Percentiles rank a stretch among this genome's conserved stretches.
These are phyloP conservation scores for Euura saliciscinereae DNA, from an alignment of 1,140 invertebrate species.

Conservation along the genomic window DNA sequence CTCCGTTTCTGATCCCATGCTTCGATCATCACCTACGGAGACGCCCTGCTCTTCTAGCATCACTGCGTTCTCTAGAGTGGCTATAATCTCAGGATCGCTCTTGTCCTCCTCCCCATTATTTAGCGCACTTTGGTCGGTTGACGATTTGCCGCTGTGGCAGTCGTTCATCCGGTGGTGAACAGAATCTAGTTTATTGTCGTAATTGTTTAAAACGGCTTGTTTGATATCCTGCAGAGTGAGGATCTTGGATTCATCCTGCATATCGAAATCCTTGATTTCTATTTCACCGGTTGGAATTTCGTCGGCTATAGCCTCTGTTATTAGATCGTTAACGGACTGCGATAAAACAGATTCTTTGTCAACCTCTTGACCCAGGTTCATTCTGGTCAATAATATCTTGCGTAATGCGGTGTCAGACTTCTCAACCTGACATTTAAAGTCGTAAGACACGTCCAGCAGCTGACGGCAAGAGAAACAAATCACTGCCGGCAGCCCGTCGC, in stretches of 20 bases:
- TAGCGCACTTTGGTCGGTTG: background rate
- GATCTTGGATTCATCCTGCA: background rate
- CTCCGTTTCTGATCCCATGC: background rate
- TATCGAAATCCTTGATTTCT: conserved; percentile 8
- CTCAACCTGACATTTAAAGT: conserved; percentile 57
- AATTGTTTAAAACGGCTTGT: background rate
- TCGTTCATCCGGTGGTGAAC: background rate
- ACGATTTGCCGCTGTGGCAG: background rate
- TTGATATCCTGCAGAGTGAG: background rate
- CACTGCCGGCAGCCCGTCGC: conserved; percentile 53
- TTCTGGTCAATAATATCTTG: conserved; percentile 25
- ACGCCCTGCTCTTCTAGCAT: background rate
- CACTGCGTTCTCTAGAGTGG: background rate
- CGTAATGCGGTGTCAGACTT: conserved; percentile 46
- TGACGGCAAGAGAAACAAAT: conserved; percentile 52
- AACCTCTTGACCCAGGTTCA: conserved; percentile 9
- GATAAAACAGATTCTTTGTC: conserved; percentile 14
- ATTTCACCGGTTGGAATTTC: conserved; percentile 15
- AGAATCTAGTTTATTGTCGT: background rate
- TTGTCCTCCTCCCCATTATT: background rate
- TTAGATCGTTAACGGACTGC: conserved; percentile 23
- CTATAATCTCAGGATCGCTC: background rate
- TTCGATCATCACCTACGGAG: background rate
- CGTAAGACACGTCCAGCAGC: conserved; percentile 50
- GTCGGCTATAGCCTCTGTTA: conserved; percentile 24